Conservation (phyloP, 2,113 vertebrate species). For the Sturnira hondurensis region DNA sequence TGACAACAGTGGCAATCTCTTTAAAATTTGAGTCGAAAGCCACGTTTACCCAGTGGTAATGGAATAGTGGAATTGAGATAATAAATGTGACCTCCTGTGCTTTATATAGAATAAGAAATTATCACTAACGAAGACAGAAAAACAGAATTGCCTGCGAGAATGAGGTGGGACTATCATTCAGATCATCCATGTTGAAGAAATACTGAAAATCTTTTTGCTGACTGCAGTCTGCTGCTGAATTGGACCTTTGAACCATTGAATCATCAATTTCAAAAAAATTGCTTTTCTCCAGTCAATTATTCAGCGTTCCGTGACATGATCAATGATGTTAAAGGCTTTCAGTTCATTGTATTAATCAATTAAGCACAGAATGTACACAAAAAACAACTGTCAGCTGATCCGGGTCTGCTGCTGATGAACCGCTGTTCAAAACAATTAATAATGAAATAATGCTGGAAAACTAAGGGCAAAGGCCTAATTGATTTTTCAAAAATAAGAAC, state of each 20-base stretch:
- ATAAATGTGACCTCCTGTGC: conserved; percentile 45
- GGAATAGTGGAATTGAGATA: conserved; percentile 45
- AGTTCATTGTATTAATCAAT: conserved; percentile 79
- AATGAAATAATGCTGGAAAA: conserved; percentile 77
- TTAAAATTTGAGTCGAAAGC: conserved; percentile 32
- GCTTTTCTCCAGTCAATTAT: conserved; percentile 78
- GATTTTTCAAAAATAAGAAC: conserved; percentile 79
- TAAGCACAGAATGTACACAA: conserved; percentile 76
- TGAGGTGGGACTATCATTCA: conserved; percentile 48
- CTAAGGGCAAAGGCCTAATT: conserved; percentile 76
- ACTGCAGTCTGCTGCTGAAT: conserved; percentile 63
- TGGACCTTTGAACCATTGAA: conserved; percentile 76
- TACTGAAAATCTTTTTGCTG: conserved; percentile 67
- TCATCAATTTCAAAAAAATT: conserved; percentile 79
- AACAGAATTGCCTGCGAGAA: conserved; percentile 21
- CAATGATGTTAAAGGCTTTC: conserved; percentile 81
- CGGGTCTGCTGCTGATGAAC: conserved; percentile 75
- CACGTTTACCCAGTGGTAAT: conserved; percentile 21
- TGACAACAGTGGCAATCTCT: conserved; percentile 6
- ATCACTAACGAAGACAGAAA: conserved; percentile 71
- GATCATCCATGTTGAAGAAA: conserved; percentile 44
- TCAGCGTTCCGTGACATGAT: conserved; percentile 81
- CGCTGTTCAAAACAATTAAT: conserved; percentile 82
- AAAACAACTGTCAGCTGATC: conserved; percentile 81
- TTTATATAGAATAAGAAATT: conserved; percentile 51